phyloP scores from a whole-genome alignment of 2,113 vertebrate species.

The Eubucco bourcierii region DNA sequence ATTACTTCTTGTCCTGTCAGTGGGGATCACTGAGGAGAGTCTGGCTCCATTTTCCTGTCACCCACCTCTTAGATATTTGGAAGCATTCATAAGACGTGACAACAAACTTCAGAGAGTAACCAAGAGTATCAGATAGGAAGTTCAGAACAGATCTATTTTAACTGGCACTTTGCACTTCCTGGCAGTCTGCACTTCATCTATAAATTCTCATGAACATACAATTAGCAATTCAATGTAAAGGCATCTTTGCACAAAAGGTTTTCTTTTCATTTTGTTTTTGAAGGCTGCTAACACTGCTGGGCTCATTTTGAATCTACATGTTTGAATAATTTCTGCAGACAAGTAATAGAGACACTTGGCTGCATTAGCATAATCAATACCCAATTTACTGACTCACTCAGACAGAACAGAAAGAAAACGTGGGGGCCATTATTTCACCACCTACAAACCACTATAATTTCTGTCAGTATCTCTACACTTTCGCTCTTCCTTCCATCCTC shows the following conservation, averaged over 20 bases:
- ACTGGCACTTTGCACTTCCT: slow-evolving; percentile 50
- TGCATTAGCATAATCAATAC: slow-evolving; percentile 83
- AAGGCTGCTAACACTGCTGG: slow-evolving; percentile 52
- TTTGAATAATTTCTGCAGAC: slow-evolving; percentile 75
- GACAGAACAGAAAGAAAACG: slow-evolving; percentile 73
- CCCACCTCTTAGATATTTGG: no score
- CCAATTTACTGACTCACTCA: slow-evolving; percentile 78
- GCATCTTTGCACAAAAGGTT: slow-evolving; percentile 27
- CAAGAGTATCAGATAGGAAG: background rate
- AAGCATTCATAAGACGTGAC: background rate
- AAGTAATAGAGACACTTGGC: slow-evolving; percentile 75
- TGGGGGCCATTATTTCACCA: slow-evolving; percentile 66
- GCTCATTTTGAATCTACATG: slow-evolving; percentile 74
- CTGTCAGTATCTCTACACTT: slow-evolving; percentile 45
- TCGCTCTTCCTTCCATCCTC: background rate
- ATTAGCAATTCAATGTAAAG: slow-evolving; percentile 61
- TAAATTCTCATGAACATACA: slow-evolving; percentile 39
- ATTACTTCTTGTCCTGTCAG: no score
- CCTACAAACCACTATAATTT: slow-evolving; percentile 73
- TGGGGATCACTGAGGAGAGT: no score
- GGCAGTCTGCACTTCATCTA: slow-evolving; percentile 59
- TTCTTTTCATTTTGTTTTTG: slow-evolving; percentile 26
- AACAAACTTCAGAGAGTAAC: slow-evolving; percentile 57
- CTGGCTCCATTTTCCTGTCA: no score
- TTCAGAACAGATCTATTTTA: slow-evolving; percentile 32